Conservation (phyloP, 2,113 vertebrate species). For the Heliornis fulica region DNA sequence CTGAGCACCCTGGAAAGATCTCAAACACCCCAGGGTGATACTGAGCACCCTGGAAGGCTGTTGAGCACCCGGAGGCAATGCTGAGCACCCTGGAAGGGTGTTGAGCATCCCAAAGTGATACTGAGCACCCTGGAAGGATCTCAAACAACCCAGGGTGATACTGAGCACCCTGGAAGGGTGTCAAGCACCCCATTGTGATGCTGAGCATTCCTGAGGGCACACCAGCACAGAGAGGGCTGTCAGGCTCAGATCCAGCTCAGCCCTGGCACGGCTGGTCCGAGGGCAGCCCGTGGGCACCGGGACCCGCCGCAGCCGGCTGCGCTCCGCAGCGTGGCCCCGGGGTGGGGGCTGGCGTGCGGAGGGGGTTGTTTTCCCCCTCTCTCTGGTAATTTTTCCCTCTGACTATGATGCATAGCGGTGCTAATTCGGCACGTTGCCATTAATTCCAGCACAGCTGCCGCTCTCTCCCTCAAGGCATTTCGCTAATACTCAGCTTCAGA, state of each 20-base stretch:
- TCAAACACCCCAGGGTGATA: too few relatives aligned
- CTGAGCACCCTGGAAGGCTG: too few relatives aligned
- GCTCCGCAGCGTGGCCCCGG: background rate
- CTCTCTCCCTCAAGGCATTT: slow-evolving; percentile 86
- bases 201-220: background rate
- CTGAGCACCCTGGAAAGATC: too few relatives aligned
- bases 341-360: background rate
- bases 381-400: slow-evolving; percentile 71
- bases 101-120: too few relatives aligned
- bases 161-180: background rate
- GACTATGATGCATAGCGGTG: slow-evolving; percentile 86
- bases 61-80: too few relatives aligned
- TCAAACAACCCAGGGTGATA: background rate
- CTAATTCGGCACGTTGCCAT: slow-evolving; percentile 89
- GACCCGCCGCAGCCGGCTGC: rapidly evolving
- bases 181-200: background rate
- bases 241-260: background rate
- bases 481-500: slow-evolving; percentile 87
- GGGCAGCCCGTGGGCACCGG: rapidly evolving
- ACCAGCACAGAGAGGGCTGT: rapidly evolving
- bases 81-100: background rate
- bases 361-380: slow-evolving; percentile 34
- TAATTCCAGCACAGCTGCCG: slow-evolving; percentile 93
- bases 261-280: rapidly evolving
- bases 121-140: background rate